These are phyloP conservation scores for Lucilia sericata DNA, from an alignment of 1,140 invertebrate species.

Conservation along the genomic window DNA sequence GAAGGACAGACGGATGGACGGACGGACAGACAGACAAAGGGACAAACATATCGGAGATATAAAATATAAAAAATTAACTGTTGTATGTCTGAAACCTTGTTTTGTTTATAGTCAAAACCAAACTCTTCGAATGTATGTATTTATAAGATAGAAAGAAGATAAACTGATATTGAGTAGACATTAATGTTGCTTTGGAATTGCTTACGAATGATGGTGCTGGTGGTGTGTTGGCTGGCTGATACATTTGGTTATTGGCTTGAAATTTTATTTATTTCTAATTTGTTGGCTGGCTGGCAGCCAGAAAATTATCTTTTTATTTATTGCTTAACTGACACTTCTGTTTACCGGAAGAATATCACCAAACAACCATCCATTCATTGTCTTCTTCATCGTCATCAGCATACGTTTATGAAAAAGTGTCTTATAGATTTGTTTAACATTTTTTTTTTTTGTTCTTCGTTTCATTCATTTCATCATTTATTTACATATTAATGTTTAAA, in stretches of 20 bases:
- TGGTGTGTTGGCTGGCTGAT: not conserved
- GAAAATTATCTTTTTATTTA: constrained; percentile 58
- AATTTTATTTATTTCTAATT: constrained; percentile 64
- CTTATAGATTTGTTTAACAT: not conserved
- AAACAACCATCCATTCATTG: too few species aligned
- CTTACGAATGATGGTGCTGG: not conserved
- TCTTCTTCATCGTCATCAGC: not conserved
- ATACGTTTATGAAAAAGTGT: not conserved
- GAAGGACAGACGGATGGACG: not conserved
- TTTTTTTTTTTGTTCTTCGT: not conserved
- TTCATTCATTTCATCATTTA: not conserved
- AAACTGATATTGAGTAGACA: constrained; percentile 24
- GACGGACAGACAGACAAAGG: not conserved
- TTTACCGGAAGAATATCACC: constrained; percentile 48
- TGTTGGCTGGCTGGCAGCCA: constrained; percentile 55
- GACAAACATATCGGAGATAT: constrained; percentile 17
- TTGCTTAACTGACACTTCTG: constrained; percentile 53
- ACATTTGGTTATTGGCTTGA: not conserved
- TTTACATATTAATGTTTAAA: not conserved
- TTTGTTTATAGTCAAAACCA: constrained; percentile 22
- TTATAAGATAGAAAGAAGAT: constrained; percentile 13
- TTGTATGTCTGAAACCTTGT: constrained; percentile 18
- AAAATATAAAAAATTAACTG: not conserved
- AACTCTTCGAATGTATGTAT: not conserved
- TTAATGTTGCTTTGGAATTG: not conserved